Base-by-base conservation (phyloP, 1,140 invertebrate species). In the Ericerus pela region DNA sequence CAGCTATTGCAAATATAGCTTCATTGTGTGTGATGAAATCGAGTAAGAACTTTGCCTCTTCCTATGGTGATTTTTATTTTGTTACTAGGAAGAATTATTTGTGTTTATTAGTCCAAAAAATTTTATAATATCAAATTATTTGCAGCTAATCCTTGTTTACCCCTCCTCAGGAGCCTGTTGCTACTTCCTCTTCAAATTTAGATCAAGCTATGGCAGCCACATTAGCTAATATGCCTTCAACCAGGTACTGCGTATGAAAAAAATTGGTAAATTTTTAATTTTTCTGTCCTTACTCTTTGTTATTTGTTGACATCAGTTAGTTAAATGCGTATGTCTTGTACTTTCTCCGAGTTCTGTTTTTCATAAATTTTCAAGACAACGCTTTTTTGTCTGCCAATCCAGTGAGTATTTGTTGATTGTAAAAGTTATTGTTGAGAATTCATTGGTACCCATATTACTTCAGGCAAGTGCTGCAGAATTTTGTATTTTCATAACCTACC, bases 131-230 rank as follows among this genome's bases (percentile, higher is more conserved):
- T 41, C 26, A 47, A 5, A 24, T 47, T 47, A 24, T 22, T 47
- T 47, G 4, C 20, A 16, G 3, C 2, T 14, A 22, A 18, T 24
- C 20, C 20, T 12, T 47, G 22, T 24, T 22, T 22, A 47, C 41
- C 12, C 41, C 41, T 10, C 41, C 41, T 22, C 22, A 24, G 14
- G 14, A 18, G 4, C 10, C 18, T 2, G 14, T 24, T 24, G 14
- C 1, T 33, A 74, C 79, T 56, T 74, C 77, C 0, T 85, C 88
- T 70, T 88, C 87, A 2, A 88, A 88, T 2, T 74, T 94, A 57
- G 88, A 94, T 68, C 84, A 88, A 65, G 88, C 90, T 1, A 94
- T 94, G 88, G 87, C 88, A 22, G 90, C 90, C 6, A 94, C 91
- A 1, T 72, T 94, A 2, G 89, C 86, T 16, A 76, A 86, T 16